Base-by-base conservation (phyloP, 2,113 vertebrate species). In the Syngnathus scovelli region DNA sequence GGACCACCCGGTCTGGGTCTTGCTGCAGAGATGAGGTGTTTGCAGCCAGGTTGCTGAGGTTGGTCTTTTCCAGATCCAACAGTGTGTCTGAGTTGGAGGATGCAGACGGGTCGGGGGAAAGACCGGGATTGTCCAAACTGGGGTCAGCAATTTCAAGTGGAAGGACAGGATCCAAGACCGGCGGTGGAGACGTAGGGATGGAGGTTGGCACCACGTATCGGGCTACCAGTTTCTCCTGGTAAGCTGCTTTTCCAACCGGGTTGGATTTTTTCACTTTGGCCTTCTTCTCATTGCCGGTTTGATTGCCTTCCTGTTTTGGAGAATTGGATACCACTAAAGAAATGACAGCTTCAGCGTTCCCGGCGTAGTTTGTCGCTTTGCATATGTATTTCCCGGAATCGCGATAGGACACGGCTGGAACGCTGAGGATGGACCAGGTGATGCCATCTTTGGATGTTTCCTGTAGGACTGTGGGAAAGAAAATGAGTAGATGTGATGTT, bases 311-410 rank as follows among this genome's bases (percentile, higher is more conserved):
- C 0, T 84, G 78, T 78, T 89, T 90, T 61, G 89, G 90, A 0
- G 90, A 87, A 55, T 96, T 94, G 0, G 92, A 94, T 81, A 99
- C 89, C 7, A 95, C 70, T 33, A 99, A 91, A 12, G 93, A 94
- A 71, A 98, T 93, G 19, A 94, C 87, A 0, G 94, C 94, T 77
- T 97, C 93, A 0, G 95, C 92, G 16, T 89, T 92, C 8, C 97
- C 97, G 6, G 94, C 89, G 38, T 95, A 95, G 80, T 98, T 99
- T 81, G 91, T 90, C 33, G 95, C 96, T 86, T 93, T 94, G 81
- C 97, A 99, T 71, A 98, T 83, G 76, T 98, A 99, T 85, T 96
- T 95, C 51, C 97, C 97, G 0, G 97, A 94, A 80, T 99, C 95
- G 0, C 85, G 88, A 54, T 89, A 91, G 33, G 95, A 95, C 61